Percentiles rank a stretch among this genome's conserved stretches.
phyloP scores from a whole-genome alignment of 2,797 vertebrate genomes.

The Sebastes nivosus region DNA sequence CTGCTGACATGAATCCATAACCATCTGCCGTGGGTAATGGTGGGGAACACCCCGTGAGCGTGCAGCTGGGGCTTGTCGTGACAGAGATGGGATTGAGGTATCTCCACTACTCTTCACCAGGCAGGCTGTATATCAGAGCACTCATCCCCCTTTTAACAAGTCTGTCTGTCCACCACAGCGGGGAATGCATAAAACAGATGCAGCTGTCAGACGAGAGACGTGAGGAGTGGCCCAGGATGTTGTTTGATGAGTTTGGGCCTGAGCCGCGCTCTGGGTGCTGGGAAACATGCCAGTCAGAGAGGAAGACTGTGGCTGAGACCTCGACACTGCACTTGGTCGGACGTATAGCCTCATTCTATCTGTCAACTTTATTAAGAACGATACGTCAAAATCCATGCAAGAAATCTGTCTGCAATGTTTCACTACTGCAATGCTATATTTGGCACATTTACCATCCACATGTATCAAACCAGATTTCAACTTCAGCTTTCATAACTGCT shows the following conservation, averaged over 20 bases:
- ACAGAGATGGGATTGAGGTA: slow-evolving; percentile 49
- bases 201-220: slow-evolving; percentile 58
- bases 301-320: slow-evolving; percentile 23
- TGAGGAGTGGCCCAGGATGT: slow-evolving; percentile 47
- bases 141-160: slow-evolving; percentile 72
- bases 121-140: slow-evolving; percentile 69
- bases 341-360: not conserved
- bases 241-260: slow-evolving; percentile 54
- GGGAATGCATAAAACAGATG: slow-evolving; percentile 77
- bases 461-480: not conserved
- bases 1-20: slow-evolving; percentile 40
- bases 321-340: not conserved
- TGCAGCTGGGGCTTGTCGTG: slow-evolving; percentile 50
- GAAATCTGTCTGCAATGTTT: not conserved
- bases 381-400: not conserved
- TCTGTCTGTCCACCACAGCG: slow-evolving; percentile 47
- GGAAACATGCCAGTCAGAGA: slow-evolving; percentile 42
- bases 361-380: slow-evolving; percentile 23
- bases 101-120: slow-evolving; percentile 55
- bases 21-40: slow-evolving; percentile 39
- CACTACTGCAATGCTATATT: not conserved
- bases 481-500: not conserved
- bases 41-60: slow-evolving; percentile 40
- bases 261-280: slow-evolving; percentile 26
- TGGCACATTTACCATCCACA: not conserved